Evolutionary conservation across 1,140 invertebrate genomes (phyloP), one percentile per base, ranked within the genome.

Genomic region (Drosophila yakuba): DNA sequence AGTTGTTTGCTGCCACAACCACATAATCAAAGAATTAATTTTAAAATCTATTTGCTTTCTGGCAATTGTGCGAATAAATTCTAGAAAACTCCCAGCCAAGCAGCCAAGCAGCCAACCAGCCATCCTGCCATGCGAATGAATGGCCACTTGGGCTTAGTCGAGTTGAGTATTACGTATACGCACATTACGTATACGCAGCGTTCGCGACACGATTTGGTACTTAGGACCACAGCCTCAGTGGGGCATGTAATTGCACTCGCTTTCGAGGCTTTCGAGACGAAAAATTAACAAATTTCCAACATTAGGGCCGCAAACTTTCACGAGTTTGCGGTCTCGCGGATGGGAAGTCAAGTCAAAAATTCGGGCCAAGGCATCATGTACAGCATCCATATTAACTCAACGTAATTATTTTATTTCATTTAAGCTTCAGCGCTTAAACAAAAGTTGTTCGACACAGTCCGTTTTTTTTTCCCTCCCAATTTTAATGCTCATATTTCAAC

Each of bases 211-310:
- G 74, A 64, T 61, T 76, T 50, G 47, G 56, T 66, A 72, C 76
- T 78, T 71, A 63, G 64, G 60, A 39, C 47, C 71, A 25, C 56
- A 44, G 39, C 44, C 55, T 50, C 64, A 74, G 57, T 77, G 51
- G 57, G 39, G 23, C 55, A 58, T 75, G 71, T 80, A 80, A 80
- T 74, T 74, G 76, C 71, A 74, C 52, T 68, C 52, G 55, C 71
- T 52, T 52, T 39, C 17, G n/a, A 8, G 14, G 36, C 41, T 20
- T 20, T 20, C 20, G 20, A 8, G 4, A 28, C 55, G 20, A 7
- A 11, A 77, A 73, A 77, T 81, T 77, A 67, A 81, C 58, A 66
- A 81, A 73, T 81, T 80, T 38, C 10, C 43, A 73, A 67, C 61
- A 77, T 81, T 81, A 51, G 69, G 58, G 28, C 23, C 47, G 56